Base-by-base conservation (phyloP, 2,113 vertebrate species). In the Eulemur macaco region DNA sequence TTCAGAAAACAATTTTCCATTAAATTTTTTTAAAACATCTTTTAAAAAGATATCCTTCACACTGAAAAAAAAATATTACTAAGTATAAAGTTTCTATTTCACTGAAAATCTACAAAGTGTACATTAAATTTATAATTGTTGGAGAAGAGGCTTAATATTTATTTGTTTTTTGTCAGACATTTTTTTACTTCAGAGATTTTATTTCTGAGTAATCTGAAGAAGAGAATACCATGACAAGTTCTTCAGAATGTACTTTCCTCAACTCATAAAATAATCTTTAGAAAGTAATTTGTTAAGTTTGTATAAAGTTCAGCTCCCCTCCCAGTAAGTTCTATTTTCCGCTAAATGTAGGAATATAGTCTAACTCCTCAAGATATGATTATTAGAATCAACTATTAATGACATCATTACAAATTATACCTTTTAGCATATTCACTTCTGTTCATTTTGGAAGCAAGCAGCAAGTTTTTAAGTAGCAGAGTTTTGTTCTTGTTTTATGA, bases 201-300 rank as follows among this genome's bases (percentile, higher is more conserved):
- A 91, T 92, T 68, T 42, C 74, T 82, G 8, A 5, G 13, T 63
- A 64, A 95, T 76, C 60, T 89, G 54, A 82, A 87, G 42, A 88
- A 83, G 56, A 88, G 27, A 5, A 58, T 85, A 73, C 56, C 18
- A 80, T 13, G 25, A 45, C 77, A 93, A 91, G 60, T 94, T 93
- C 63, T 86, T 95, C 45, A 86, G 50, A 77, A 82, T 93, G 29
- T 92, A 21, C 66, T 82, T 88, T 92, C 52, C 66, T 87, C 8
- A 34, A 74, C 20, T 74, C 63, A 81, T 2, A 47, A 95, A 96
- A 69, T 97, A 78, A 95, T 68, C n/a, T 93, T 86, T 81, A 93
- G 69, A 85, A 92, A 42, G 69, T 69, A 82, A 95, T 95, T 88
- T 71, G 81, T 66, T 84, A 71, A 82, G 21, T 82, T 17, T 77